Conservation (phyloP, 2,888 invertebrate species). For the Globia sparganii region DNA sequence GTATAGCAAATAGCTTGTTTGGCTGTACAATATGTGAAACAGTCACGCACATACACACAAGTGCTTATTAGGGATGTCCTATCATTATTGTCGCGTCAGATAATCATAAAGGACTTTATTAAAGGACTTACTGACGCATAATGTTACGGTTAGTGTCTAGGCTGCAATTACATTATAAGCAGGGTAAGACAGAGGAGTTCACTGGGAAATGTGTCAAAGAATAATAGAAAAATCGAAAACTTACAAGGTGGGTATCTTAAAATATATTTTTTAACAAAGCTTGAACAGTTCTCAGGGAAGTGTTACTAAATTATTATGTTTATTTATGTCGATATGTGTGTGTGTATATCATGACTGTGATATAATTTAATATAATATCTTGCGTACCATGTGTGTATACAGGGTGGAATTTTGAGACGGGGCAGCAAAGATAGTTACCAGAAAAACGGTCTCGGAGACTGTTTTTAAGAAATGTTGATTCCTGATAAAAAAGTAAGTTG, state of each 20-base stretch:
- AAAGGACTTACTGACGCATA: neutral
- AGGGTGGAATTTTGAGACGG: no score
- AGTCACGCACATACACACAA: constrained; percentile 28
- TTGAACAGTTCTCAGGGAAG: neutral
- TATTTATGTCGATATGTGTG: no score
- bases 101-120: constrained; percentile 3
- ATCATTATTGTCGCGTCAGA: constrained; percentile 9
- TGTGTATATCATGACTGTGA: no score
- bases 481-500: no score
- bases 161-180: neutral
- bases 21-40: constrained; percentile 10
- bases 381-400: neutral
- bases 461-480: no score
- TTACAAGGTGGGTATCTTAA: neutral
- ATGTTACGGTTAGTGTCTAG: neutral
- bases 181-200: neutral
- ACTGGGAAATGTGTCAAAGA: neutral
- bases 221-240: neutral
- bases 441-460: no score
- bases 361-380: neutral
- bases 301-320: no score
- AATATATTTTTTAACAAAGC: neutral
- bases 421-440: no score
- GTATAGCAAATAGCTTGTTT: neutral
- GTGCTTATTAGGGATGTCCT: constrained; percentile 25